Conservation (phyloP, 2,888 invertebrate genomes). For the Bombylius discolor region DNA sequence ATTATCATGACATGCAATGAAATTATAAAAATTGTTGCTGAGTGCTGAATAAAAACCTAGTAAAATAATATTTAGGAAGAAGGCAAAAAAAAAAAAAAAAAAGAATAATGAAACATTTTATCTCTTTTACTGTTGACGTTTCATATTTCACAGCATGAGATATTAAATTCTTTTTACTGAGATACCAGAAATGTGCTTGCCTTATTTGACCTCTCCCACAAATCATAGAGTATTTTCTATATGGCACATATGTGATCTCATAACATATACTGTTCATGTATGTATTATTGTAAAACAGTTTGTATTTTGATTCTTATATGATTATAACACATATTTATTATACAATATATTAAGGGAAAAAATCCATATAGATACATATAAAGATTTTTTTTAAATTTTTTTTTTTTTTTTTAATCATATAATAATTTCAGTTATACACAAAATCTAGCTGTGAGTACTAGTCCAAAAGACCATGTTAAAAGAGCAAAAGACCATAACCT, state of each 20-base stretch:
- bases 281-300: too few species aligned
- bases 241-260: background rate
- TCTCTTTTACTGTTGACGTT: conserved; percentile 5
- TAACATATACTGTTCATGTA: background rate
- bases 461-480: background rate
- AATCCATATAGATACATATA: too few species aligned
- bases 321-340: too few species aligned
- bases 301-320: too few species aligned
- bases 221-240: conserved; percentile 9
- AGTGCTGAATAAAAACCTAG: too few species aligned
- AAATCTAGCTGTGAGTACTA: conserved; percentile 11
- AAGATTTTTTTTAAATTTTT: too few species aligned
- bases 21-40: too few species aligned
- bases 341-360: too few species aligned
- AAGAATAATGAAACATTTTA: background rate
- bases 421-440: background rate
- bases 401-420: too few species aligned
- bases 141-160: conserved; percentile 15
- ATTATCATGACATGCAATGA: too few species aligned
- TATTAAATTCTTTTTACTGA: conserved; percentile 12
- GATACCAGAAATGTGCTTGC: conserved; percentile 8
- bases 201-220: conserved; percentile 15
- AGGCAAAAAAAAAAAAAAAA: too few species aligned
- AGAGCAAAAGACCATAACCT: conserved; percentile 13
- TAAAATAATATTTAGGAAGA: too few species aligned